Evolutionary conservation across 1,140 invertebrate species (phyloP), one percentile per base, ranked within the genome.

Genomic region (Oryzaephilus surinamensis): DNA sequence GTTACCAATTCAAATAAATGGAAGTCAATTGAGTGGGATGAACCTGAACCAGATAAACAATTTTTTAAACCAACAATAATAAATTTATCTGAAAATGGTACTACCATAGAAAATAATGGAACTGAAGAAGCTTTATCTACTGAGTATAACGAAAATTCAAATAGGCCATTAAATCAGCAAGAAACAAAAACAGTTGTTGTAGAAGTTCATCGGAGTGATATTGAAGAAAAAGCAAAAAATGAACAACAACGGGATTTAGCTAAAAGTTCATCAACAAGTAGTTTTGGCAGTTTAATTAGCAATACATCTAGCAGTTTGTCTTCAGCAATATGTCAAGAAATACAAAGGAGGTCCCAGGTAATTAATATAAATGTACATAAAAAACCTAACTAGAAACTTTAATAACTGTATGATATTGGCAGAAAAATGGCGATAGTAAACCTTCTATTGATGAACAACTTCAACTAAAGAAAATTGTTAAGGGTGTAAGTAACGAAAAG

Each of bases 41-140:
- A 63, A 31, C 58, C 57, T 6, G 68, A 69, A 39, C 65, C 60
- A 45, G 63, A 67, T 38, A 69, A 71, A 49, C 63, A 64, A 41
- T 62, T 67, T 10, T 60, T 57, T 29, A 60, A 60, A 45, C 58
- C 73, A 47, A 79, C 76, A 0, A 77, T 79, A 39, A 78, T 79
- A 23, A 77, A 76, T 62, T 60, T 79, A 42, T 72, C 74, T 5
- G 76, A 76, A 60, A 74, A 74, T 33, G 75, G 74, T 17, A 75
- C 75, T 14, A 76, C 72, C 2, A 79, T 79, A 45, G 70, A 73
- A 48, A 74, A 72, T 52, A 74, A 71, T 57, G 56, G 54, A 11
- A 34, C 34, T 21, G 55, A 57, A 21, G 53, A 51, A 21, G 51
- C 50, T 20, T 54, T 43, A 34, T 42, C 51, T 24, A 12, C 13